Base-by-base conservation (phyloP, 2,797 vertebrate species). In the Rhynchonycteris naso region DNA sequence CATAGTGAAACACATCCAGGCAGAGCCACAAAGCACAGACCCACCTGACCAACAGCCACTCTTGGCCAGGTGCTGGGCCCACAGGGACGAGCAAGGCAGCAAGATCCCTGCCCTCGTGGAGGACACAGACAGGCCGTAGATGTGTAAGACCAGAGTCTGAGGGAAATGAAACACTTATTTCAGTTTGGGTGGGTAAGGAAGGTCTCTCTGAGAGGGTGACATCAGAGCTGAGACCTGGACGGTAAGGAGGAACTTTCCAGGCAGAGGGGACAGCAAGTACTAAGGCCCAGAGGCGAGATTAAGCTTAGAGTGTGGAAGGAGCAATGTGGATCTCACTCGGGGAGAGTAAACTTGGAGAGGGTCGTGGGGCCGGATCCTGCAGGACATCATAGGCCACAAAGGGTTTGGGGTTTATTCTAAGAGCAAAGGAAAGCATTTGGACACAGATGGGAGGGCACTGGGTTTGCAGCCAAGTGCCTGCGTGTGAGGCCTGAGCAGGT, bases 371-470 rank as follows among this genome's bases (percentile, higher is more conserved):
- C 28, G 52, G 59, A 33, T 24, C 76, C 47, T 6, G 33, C 12
- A 61, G 28, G 21, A 7, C 21, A 63, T 59, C 4, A 1, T 7
- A n/a, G 69, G 28, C 50, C 22, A 28, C 35, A 4, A 4, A 85
- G 38, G 63, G 30, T 58, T 81, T 68, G n/a, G 79, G 4, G 56
- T 59, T 90, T 75, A 82, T 84, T 75, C 56, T 87, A n/a, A 79
- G 50, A 87, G 61, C 47, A 65, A 81, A 93, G 84, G n/a, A 56
- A 90, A 88, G 50, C 21, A 18, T 72, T 30, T 58, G 33, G 38
- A 15, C 0, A 1, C 56, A 76, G n/a, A 1, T 43, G 22, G 69
- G 74, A 78, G 38, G 18, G 21, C 2, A 9, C 33, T 54, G 61
- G 63, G 66, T 63, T 92, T 83, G 52, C 59, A 88, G 65, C 68